These are phyloP conservation scores for Porites lutea DNA, from an alignment of 64 coral and sea anemone genomes.

Conservation along the genomic window DNA sequence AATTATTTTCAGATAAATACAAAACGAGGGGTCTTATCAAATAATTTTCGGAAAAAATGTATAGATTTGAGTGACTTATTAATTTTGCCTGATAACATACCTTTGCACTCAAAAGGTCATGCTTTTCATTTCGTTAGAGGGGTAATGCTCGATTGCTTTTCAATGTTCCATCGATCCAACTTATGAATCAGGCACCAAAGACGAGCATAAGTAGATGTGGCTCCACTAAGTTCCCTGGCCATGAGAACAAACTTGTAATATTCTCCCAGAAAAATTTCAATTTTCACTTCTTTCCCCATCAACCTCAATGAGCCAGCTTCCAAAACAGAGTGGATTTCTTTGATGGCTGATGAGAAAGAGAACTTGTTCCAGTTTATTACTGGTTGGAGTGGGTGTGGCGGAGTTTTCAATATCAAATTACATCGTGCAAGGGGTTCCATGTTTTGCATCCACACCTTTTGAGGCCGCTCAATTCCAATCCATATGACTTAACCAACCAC, in stretches of 20 bases:
- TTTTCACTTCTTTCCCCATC: conserved; percentile 24
- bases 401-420: background rate
- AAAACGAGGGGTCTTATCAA: background rate
- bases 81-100: background rate
- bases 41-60: background rate
- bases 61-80: conserved; percentile 2
- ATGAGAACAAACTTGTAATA: conserved; percentile 42
- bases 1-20: background rate
- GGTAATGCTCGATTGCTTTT: conserved; percentile 17
- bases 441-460: background rate
- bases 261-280: conserved; percentile 43
- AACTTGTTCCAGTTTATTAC: background rate
- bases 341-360: conserved; percentile 5
- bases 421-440: background rate
- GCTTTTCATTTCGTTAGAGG: background rate
- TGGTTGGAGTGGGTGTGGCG: background rate
- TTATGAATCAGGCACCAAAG: conserved; percentile 38
- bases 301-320: conserved; percentile 29
- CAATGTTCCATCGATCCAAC: conserved; percentile 9
- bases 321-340: conserved; percentile 58
- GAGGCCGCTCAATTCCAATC: background rate
- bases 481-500: background rate
- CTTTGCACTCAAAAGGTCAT: background rate
- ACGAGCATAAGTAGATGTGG: conserved; percentile 20
- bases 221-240: background rate